Evolutionary conservation across 2,888 invertebrate genomes (phyloP), one percentile per base, ranked within the genome.

Genomic region (Prosapia bicincta): DNA sequence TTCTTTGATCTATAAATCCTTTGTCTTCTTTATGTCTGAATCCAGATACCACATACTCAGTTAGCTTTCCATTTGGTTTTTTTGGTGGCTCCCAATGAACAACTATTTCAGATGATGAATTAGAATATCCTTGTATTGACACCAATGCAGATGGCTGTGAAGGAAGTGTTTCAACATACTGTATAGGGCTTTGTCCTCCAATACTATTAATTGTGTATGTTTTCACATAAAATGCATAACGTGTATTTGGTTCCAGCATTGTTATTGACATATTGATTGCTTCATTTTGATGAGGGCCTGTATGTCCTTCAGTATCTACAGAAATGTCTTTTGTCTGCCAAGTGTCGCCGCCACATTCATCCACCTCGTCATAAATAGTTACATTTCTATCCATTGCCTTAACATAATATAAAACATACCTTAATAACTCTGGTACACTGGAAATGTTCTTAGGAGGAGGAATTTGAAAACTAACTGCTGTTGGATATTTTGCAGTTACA

Each of bases 161-260:
- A 26, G 85, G 84, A 13, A 84, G 81, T 5, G 89, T 88, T 67
- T 82, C 84, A 79, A 89, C 85, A 80, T 87, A 86, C 13, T 84
- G 80, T 13, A 88, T 83, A 5, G 86, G 83, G 38, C 86, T 86
- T 69, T 88, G 85, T 20, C 86, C 87, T 13, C 86, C 86, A 7
- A 80, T 80, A 28, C 79, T 79, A 1, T 85, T 83, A 13, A 88
- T 84, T 0, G 87, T 88, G 80, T 90, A 89, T 0, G 92, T 91
- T 82, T 91, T 90, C 13, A 96, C 88, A 82, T 93, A 92, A 76
- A 89, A 89, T 0, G 91, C 92, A 83, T 96, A 96, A 68, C 87
- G 87, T 0, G 92, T 92, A 83, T 87, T 89, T 0, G 92, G 91
- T 77, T 88, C 86, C 23, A 95, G 84, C 68, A 87, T 84, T 0